Evolutionary conservation across 2,888 invertebrate species (phyloP), one percentile per base, ranked within the genome.

Genomic region (Cremastobaeus sp.): DNA sequence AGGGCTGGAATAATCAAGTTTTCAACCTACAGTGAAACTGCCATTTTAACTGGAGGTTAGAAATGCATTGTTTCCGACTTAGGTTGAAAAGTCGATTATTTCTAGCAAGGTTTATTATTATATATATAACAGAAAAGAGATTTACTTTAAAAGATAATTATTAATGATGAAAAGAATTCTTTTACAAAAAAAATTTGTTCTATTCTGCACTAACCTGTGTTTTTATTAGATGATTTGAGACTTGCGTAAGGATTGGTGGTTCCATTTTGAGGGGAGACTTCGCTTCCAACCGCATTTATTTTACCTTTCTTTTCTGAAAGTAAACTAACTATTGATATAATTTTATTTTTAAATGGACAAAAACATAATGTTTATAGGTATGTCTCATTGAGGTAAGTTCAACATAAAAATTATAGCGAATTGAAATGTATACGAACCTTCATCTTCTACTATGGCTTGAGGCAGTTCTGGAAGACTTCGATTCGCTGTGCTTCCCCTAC

Each of bases 391-490:
- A n/a, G n/a, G n/a, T n/a, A n/a, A n/a, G n/a, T n/a, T n/a, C n/a
- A n/a, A n/a, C n/a, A n/a, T n/a, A n/a, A 48, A 83, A 79, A 74
- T 84, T 86, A 52, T 79, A 81, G 14, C 78, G 73, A 17, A 68
- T 75, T 8, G 83, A 80, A 77, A 80, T 83, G 65, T 14, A n/a
- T n/a, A n/a, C 77, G 77, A 11, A n/a, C 9, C 82, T 81, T 59
- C 76, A 82, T 90, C 91, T 74, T 89, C 90, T 80, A 92, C 91
- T 28, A 92, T 88, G 74, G 88, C 92, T 20, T 93, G 91, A 5
- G 95, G 94, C 82, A 96, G 95, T 86, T 96, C 96, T 18, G 96
- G 96, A 75, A 96, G 89, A 88, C 96, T 95, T 80, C 95, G 89
- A 83, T 95, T 93, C 76, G 92, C 90, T 76, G 90, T 89, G 45